Evolutionary conservation across 1,140 invertebrate genomes (phyloP).

Genomic region (Drosophila sturtevanti): DNA sequence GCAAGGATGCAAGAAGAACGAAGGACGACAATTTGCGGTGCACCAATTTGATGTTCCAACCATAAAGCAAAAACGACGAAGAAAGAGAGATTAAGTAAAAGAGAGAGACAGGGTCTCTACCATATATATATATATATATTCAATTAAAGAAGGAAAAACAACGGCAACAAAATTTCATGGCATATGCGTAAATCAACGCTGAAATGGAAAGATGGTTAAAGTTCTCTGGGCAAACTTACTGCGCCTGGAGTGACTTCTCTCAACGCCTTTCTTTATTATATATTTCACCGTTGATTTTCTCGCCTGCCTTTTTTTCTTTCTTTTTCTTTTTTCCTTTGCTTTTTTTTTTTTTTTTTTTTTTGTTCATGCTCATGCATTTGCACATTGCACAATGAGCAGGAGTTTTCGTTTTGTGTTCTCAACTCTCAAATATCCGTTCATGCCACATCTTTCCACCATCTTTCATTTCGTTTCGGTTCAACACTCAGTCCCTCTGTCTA

Average conservation of each 20-base stretch:
- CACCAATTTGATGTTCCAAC: neutral
- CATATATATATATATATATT: conserved; percentile 54
- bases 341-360: neutral
- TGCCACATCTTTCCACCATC: neutral
- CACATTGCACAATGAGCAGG: neutral
- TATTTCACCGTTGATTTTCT: neutral
- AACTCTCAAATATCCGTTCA: neutral
- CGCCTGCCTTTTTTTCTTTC: neutral
- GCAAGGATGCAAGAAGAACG: neutral
- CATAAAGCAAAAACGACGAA: neutral
- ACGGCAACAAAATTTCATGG: conserved; percentile 20
- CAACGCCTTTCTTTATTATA: neutral
- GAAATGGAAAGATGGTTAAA: conserved; percentile 50
- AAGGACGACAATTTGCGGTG: neutral
- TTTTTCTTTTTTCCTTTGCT: neutral
- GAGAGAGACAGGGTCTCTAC: neutral
- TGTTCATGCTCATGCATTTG: neutral
- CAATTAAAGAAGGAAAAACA: conserved; percentile 62
- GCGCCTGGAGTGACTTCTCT: conserved; percentile 1
- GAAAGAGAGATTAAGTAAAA: neutral
- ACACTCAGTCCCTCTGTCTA: neutral
- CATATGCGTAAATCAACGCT: conserved; percentile 56
- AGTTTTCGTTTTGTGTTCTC: neutral
- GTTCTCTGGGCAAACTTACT: conserved; percentile 12
- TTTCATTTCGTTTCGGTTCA: neutral